Evolutionary conservation across 2,113 vertebrate genomes (phyloP), one percentile per base, ranked within the genome.

Genomic region (Coptodon rendalli): DNA sequence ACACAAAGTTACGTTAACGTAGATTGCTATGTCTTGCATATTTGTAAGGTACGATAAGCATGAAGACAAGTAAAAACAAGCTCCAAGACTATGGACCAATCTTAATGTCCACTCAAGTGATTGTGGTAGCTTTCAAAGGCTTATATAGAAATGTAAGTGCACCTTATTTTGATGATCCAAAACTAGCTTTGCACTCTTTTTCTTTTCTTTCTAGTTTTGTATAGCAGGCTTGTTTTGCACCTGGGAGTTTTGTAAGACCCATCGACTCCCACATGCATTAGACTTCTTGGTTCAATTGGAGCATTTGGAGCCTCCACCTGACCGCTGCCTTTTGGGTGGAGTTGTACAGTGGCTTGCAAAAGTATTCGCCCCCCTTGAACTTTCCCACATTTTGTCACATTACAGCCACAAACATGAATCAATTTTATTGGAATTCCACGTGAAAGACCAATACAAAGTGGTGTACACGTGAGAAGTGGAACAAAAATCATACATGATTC

Each of bases 121-220:
- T 61, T 0, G 29, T 61, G 29, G 29, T 34, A 34, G 5, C 29
- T 34, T 63, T 63, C 59, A 19, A 63, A 36, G 0, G 59, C 29
- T 34, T 34, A 3, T 61, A 19, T 19, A 34, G 29, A 61, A 34
- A 10, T 61, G 59, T 17, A 29, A 34, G 29, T 19, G 29, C 29
- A 34, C 29, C 5, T 63, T 3, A 59, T 29, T 34, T 34, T 61
- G 57, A 19, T 1, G 57, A 61, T 19, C 29, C 57, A 17, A 61
- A 61, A 61, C 27, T 61, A 17, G 57, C 16, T 31, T 61, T 61
- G 1, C 14, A 34, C 29, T 63, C 9, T 63, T 63, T 63, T 63
- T 34, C 16, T 2, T 63, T 63, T 63, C 57, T 19, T 63, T 63
- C 9, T 19, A 19, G 29, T 63, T 63, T 63, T 34, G 29, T 6